Conservation (phyloP, 1,140 invertebrate genomes). For the Danaus melanippus region DNA sequence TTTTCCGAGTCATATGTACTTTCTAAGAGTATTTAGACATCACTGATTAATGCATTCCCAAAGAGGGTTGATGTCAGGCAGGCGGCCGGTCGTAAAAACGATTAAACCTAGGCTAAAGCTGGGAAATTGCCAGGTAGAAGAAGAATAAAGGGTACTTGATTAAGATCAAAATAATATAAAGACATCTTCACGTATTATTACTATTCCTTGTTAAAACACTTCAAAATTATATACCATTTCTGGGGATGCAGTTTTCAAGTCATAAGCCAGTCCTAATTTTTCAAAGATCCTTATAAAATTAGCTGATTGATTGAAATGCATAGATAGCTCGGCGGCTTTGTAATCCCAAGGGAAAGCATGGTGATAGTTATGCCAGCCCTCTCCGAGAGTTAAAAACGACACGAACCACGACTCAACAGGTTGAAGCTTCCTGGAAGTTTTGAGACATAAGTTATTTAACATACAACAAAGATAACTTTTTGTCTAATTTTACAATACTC, state of each 20-base stretch:
- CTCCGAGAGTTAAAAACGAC: constrained; percentile 70
- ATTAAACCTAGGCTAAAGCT: too few relatives aligned
- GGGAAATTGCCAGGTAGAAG: too few relatives aligned
- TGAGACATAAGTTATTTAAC: not conserved
- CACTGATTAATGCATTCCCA: too few relatives aligned
- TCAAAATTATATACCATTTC: constrained; percentile 54
- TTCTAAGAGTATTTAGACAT: too few relatives aligned
- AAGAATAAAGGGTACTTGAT: too few relatives aligned
- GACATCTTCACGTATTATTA: too few relatives aligned
- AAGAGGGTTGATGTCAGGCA: too few relatives aligned
- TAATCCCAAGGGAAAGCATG: constrained; percentile 86
- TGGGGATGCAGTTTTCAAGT: constrained; percentile 72
- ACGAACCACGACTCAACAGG: constrained; percentile 74
- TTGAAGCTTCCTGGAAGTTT: constrained; percentile 70
- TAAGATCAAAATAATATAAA: too few relatives aligned
- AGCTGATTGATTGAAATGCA: constrained; percentile 63
- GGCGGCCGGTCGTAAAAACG: too few relatives aligned
- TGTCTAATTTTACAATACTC: constrained; percentile 24
- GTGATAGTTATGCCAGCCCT: constrained; percentile 89
- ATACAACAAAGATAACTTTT: not conserved
- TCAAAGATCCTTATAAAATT: constrained; percentile 68
- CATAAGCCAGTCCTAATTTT: constrained; percentile 75
- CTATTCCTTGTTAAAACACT: not conserved
- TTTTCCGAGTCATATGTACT: too few relatives aligned
- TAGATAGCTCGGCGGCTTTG: constrained; percentile 74